Evolutionary conservation across 2,888 invertebrate species (phyloP), one percentile per base, ranked within the genome.

Genomic region (Synanthedon formicaeformis): DNA sequence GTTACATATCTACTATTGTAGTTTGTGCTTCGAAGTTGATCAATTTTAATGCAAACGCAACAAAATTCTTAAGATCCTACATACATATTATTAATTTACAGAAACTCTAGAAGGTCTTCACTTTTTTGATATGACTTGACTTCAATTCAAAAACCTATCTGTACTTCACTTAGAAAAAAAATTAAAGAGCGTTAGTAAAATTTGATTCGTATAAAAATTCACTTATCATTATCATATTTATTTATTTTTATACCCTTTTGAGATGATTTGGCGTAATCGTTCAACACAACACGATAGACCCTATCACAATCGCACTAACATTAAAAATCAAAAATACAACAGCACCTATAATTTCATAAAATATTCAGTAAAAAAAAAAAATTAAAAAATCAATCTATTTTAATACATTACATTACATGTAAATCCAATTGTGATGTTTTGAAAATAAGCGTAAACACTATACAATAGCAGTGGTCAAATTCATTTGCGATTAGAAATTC

Each of bases 181-280:
- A 80, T 74, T 75, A 81, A 76, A 82, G 69, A 78, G 75, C 66
- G 71, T 75, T 73, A 76, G 72, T 79, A 82, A 82, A 81, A 80
- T 78, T 80, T 78, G 77, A 80, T 80, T 82, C 67, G 66, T 82
- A 81, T 76, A 83, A 84, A 84, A 84, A 76, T 77, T 75, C 76
- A 77, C 77, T 78, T 78, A 83, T 75, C 74, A 79, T 82, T 83
- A 80, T 81, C 75, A 78, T 81, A 82, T 81, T 76, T 81, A 82
- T 81, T 76, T 79, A 77, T 79, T 79, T 81, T 79, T 81, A 82
- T 84, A 84, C 81, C 84, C 82, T 79, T 82, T 75, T 73, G 13
- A 45, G 81, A 81, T 83, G 85, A 84, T 86, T 86, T 84, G 84
- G 83, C 85, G 78, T 78, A 78, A 66, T 71, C 67, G 67, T 65